A percentile compares a stretch with the other conserved stretches of the same genome.
phyloP scores from a whole-genome alignment of 35 echinoderm and acorn worm genomes.

The Ptychodera flava region DNA sequence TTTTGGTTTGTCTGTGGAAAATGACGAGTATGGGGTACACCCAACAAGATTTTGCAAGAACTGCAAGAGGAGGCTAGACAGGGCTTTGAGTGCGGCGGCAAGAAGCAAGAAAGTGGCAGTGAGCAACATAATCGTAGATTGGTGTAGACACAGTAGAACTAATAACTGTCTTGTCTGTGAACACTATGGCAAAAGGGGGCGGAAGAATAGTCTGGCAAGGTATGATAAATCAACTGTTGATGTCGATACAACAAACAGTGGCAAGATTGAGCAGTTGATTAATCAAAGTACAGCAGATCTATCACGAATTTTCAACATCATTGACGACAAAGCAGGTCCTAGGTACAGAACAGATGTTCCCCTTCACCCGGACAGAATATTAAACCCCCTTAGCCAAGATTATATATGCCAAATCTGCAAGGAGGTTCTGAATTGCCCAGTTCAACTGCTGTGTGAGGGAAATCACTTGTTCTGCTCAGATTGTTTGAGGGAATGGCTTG shows the following conservation, averaged over 20 bases:
- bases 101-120: background rate
- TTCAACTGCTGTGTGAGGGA: background rate
- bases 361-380: background rate
- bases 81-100: background rate
- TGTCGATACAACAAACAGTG: background rate
- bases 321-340: background rate
- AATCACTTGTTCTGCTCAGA: background rate
- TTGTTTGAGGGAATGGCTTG: background rate
- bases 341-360: background rate
- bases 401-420: background rate
- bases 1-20: background rate
- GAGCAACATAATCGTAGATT: background rate
- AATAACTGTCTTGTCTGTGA: background rate
- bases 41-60: background rate
- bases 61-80: background rate
- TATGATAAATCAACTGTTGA: background rate
- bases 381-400: background rate
- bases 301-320: too few species aligned
- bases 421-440: background rate
- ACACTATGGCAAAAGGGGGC: background rate
- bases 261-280: background rate
- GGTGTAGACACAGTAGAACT: background rate
- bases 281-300: background rate
- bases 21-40: background rate
- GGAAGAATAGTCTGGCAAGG: background rate